phyloP scores from a whole-genome alignment of 2,113 vertebrate genomes.

The Tor tambroides region DNA sequence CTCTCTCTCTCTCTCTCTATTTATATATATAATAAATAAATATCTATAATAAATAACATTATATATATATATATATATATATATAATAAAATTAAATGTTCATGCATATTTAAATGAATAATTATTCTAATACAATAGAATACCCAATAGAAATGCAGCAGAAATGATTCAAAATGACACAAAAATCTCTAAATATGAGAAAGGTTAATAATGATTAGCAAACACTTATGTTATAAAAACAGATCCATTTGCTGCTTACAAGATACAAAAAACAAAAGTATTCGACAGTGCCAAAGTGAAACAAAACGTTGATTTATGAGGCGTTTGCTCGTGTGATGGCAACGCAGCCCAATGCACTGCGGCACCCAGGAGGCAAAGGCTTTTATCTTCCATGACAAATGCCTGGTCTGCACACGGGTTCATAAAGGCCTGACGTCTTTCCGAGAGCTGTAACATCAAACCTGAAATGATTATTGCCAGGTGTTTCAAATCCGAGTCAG shows the following conservation, averaged over 20 bases:
- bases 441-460: neutral
- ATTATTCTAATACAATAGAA: neutral
- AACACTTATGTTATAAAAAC: neutral
- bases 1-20: too few relatives aligned
- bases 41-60: neutral
- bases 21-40: neutral
- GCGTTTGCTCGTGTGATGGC: neutral
- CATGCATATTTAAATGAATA: too few relatives aligned
- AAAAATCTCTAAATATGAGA: neutral
- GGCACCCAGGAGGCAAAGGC: neutral
- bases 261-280: neutral
- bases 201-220: neutral
- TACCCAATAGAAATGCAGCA: neutral
- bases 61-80: too few relatives aligned
- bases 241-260: neutral
- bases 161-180: too few relatives aligned
- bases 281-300: neutral
- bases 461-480: neutral
- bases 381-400: slow-evolving; percentile 37
- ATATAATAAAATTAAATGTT: too few relatives aligned
- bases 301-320: neutral
- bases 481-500: slow-evolving; percentile 7
- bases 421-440: slow-evolving; percentile 8
- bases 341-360: neutral
- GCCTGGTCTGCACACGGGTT: neutral